phyloP scores from a whole-genome alignment of 2,888 invertebrate genomes.

The Agrypnus murinus region DNA sequence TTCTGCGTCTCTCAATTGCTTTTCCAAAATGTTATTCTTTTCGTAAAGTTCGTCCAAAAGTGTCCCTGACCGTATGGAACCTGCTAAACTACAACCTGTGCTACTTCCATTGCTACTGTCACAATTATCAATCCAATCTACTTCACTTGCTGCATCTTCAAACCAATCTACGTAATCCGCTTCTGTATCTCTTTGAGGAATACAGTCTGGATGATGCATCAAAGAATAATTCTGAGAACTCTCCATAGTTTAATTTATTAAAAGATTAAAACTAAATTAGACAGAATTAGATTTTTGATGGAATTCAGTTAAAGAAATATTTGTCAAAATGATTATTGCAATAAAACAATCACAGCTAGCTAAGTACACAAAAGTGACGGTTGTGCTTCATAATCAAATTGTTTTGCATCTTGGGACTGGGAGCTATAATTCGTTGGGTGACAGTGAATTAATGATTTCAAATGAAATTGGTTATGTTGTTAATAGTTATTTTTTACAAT shows the following conservation, averaged over 20 bases:
- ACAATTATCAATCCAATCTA: slow-evolving; percentile 43
- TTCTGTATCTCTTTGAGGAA: slow-evolving; percentile 43
- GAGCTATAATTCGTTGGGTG: too few species aligned
- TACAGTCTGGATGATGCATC: slow-evolving; percentile 26
- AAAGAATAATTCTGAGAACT: slow-evolving; percentile 28
- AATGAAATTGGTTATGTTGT: too few species aligned
- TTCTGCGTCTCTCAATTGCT: slow-evolving; percentile 57
- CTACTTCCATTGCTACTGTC: slow-evolving; percentile 26
- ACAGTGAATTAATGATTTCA: too few species aligned
- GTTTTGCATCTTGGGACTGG: too few species aligned
- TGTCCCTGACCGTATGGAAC: slow-evolving; percentile 29
- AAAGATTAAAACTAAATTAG: too few species aligned
- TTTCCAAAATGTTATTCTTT: slow-evolving; percentile 57
- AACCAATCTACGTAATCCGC: slow-evolving; percentile 40
- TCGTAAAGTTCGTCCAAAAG: slow-evolving; percentile 51
- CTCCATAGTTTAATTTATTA: slow-evolving; percentile 37
- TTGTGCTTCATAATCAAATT: too few species aligned
- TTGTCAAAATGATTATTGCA: slow-evolving; percentile 12
- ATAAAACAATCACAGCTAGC: neutral
- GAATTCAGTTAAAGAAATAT: neutral
- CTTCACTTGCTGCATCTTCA: slow-evolving; percentile 46
- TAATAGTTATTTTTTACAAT: too few species aligned
- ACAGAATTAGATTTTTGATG: neutral
- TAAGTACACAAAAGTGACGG: too few species aligned
- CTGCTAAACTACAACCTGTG: slow-evolving; percentile 37